Conservation (phyloP, 2,797 vertebrate genomes). For the Pyrocephalus nanus region DNA sequence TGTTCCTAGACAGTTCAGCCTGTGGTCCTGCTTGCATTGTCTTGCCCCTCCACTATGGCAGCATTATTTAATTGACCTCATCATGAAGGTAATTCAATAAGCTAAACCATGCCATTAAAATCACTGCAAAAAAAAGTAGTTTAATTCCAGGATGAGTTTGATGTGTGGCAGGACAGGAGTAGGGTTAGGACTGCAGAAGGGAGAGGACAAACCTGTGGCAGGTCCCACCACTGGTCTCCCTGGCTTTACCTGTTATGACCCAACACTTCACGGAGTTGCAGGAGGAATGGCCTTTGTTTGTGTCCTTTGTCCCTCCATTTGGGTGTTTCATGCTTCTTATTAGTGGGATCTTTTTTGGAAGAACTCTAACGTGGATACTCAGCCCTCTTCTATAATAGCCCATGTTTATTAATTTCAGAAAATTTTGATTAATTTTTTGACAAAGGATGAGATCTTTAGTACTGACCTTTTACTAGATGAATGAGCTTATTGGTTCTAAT, state of each 20-base stretch:
- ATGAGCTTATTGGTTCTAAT: not conserved
- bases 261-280: not conserved
- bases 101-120: not conserved
- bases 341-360: not conserved
- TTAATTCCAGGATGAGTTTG: not conserved
- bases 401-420: not conserved
- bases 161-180: not conserved
- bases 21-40: not conserved
- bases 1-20: not conserved
- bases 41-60: not conserved
- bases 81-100: not conserved
- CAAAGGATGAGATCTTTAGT: not conserved
- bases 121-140: rapidly evolving
- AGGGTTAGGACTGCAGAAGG: not conserved
- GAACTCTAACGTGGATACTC: not conserved
- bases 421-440: not conserved
- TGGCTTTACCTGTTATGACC: not conserved
- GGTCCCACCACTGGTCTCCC: not conserved
- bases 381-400: not conserved
- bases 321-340: not conserved
- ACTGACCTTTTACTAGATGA: not conserved
- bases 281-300: not conserved
- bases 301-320: rapidly evolving
- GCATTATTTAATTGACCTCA: not conserved
- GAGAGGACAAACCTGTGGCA: not conserved